phyloP scores from a whole-genome alignment of 1,140 invertebrate genomes.

The Tetramorium simillimum region DNA sequence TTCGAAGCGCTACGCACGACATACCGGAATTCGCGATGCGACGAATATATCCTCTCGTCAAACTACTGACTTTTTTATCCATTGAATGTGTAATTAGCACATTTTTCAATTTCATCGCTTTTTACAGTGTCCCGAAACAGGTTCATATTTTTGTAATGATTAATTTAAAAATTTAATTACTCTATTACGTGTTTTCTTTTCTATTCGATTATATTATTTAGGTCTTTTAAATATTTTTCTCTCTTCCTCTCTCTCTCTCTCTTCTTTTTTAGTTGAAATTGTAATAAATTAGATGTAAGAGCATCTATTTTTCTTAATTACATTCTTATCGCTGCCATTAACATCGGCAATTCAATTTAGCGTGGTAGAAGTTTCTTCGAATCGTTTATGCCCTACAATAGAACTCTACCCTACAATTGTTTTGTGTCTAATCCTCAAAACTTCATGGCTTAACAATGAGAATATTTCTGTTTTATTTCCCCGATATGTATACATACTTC shows the following conservation, averaged over 20 bases:
- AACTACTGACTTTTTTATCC: background rate
- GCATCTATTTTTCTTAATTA: constrained; percentile 28
- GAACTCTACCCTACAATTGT: background rate
- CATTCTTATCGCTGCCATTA: constrained; percentile 23
- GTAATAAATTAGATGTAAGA: background rate
- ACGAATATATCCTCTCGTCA: background rate
- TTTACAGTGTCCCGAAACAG: background rate
- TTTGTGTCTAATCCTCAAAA: background rate
- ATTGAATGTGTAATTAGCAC: background rate
- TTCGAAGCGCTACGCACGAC: constrained; percentile 35
- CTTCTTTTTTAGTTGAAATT: background rate
- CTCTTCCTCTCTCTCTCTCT: background rate
- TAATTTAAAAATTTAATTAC: background rate
- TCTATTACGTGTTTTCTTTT: background rate
- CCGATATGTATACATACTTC: background rate
- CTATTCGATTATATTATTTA: background rate
- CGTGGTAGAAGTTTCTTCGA: background rate
- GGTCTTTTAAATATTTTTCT: constrained; percentile 1
- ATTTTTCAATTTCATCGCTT: constrained; percentile 18
- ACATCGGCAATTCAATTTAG: constrained; percentile 16
- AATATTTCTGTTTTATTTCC: constrained; percentile 43
- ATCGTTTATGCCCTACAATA: background rate
- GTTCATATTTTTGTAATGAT: background rate
- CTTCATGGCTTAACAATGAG: constrained; percentile 4
- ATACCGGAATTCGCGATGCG: constrained; percentile 16